Percentiles rank a stretch among this genome's conserved stretches.
These are phyloP conservation scores for Cyanoliseus patagonus DNA, from an alignment of 2,113 vertebrate genomes.

Conservation along the genomic window DNA sequence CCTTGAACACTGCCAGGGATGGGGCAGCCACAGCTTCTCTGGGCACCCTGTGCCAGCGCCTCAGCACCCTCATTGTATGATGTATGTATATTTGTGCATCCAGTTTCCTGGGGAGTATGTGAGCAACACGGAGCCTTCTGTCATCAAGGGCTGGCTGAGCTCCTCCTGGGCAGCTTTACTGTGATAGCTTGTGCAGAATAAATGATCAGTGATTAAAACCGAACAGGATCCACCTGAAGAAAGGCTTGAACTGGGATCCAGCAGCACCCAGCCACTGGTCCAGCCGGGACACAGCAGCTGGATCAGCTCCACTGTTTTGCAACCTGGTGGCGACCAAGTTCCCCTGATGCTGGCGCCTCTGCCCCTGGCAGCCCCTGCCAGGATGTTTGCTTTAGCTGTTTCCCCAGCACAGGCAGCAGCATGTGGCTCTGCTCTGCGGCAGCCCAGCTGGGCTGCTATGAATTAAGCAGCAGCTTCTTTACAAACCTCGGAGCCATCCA, in stretches of 20 bases:
- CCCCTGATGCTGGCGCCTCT: background rate
- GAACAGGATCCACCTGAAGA: background rate
- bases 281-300: background rate
- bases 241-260: background rate
- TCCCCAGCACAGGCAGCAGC: background rate
- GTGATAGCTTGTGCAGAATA: background rate
- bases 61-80: background rate
- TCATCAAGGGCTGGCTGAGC: background rate
- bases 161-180: background rate
- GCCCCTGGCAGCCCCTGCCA: background rate
- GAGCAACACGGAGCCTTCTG: fast-evolving
- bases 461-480: background rate
- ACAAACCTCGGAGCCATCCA: background rate
- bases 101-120: fast-evolving
- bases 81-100: background rate
- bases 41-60: background rate
- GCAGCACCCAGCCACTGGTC: background rate
- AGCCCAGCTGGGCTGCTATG: background rate
- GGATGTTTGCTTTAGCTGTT: background rate
- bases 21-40: too few relatives aligned
- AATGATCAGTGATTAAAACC: background rate
- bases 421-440: background rate
- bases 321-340: background rate
- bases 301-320: background rate
- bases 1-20: background rate